A percentile compares a stretch with the other conserved stretches of the same genome.
These are phyloP conservation scores for Salvelinus namaycush DNA, from an alignment of 2,113 vertebrate genomes.

Conservation along the genomic window DNA sequence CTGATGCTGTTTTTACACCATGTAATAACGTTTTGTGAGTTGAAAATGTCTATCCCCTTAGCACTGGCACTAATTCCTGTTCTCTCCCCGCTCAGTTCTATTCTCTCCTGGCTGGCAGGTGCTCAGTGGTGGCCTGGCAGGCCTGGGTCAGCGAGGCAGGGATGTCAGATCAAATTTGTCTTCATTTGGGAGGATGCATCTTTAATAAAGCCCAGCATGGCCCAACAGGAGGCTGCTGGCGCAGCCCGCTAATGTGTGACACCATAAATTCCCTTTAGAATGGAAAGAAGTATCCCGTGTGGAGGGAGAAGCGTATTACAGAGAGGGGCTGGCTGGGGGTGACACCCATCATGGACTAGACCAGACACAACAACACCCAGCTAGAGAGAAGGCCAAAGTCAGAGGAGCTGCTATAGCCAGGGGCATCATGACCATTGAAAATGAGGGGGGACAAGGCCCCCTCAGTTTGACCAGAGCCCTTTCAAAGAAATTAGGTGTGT, in stretches of 20 bases:
- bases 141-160: slow-evolving; percentile 29
- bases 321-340: not conserved
- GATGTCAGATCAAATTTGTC: slow-evolving; percentile 68
- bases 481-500: not conserved
- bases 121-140: slow-evolving; percentile 10
- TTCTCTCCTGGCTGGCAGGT: slow-evolving; percentile 43
- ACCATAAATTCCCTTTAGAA: slow-evolving; percentile 73
- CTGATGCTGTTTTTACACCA: too few relatives aligned
- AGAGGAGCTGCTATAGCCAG: too few relatives aligned
- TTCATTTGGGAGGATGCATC: slow-evolving; percentile 59
- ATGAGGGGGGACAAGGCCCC: not conserved
- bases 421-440: not conserved
- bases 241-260: slow-evolving; percentile 40
- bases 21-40: too few relatives aligned
- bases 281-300: slow-evolving; percentile 33
- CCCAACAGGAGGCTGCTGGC: slow-evolving; percentile 54
- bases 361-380: not conserved
- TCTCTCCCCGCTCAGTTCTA: slow-evolving; percentile 7
- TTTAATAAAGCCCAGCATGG: slow-evolving; percentile 61
- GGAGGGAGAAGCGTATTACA: slow-evolving; percentile 17
- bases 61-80: not conserved
- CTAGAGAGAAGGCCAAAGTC: not conserved
- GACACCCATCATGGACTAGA: slow-evolving; percentile 1
- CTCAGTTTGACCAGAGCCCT: not conserved
- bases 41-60: too few relatives aligned